Conservation (phyloP, 2,113 vertebrate species). For the Chunga burmeisteri region DNA sequence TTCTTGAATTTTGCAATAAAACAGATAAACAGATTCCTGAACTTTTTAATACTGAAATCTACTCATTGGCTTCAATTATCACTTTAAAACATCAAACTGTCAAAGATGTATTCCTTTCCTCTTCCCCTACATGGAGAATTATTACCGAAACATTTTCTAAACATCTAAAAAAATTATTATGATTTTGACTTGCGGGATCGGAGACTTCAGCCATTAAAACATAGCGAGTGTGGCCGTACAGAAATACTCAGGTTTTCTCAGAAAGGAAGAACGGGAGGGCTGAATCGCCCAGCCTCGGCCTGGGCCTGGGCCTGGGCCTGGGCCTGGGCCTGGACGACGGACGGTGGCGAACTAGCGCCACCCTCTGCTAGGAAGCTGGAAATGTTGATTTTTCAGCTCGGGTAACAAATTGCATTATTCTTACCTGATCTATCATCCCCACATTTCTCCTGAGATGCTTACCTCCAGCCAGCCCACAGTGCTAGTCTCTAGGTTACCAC, state of each 20-base stretch:
- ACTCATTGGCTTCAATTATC: background rate
- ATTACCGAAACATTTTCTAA: background rate
- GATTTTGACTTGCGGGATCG: accelerated
- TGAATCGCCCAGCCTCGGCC: background rate
- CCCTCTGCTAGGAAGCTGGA: background rate
- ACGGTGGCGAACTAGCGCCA: background rate
- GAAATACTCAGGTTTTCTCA: background rate
- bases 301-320: slow-evolving; percentile 61
- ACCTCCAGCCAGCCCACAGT: background rate
- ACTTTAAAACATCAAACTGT: background rate
- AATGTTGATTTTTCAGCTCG: slow-evolving; percentile 31
- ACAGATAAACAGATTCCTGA: background rate
- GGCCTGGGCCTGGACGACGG: slow-evolving; percentile 63
- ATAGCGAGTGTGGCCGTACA: accelerated
- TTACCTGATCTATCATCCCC: background rate
- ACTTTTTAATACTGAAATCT: background rate
- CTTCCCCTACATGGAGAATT: background rate
- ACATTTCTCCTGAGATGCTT: background rate
- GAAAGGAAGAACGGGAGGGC: background rate
- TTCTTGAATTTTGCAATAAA: background rate
- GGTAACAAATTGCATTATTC: background rate
- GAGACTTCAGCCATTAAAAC: background rate
- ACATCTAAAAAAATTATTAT: background rate
- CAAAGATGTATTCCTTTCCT: background rate
- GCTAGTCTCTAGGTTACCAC: background rate